These are phyloP conservation scores for Lysandra coridon DNA, from an alignment of 2,888 invertebrate species.

Conservation along the genomic window DNA sequence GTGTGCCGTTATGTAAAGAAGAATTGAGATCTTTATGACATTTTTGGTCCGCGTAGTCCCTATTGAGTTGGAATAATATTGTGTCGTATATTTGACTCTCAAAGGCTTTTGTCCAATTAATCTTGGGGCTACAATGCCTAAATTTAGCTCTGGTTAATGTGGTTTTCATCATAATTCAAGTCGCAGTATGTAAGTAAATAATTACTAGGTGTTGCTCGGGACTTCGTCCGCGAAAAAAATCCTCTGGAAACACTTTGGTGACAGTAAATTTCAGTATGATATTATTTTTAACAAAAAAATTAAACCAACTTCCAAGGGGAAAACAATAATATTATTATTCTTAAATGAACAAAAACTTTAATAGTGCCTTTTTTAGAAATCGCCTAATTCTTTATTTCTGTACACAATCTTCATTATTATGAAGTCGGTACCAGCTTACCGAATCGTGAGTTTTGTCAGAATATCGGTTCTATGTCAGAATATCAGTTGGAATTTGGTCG, in stretches of 20 bases:
- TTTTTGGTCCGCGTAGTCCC: neutral
- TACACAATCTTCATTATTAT: no score
- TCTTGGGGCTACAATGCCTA: neutral
- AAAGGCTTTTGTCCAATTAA: constrained; percentile 15
- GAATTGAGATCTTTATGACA: neutral
- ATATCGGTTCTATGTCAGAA: no score
- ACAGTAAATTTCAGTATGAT: neutral
- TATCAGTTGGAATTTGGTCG: no score
- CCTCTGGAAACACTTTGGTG: neutral
- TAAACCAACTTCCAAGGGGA: no score
- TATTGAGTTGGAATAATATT: neutral
- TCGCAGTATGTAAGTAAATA: neutral
- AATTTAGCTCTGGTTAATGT: neutral
- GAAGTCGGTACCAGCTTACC: no score
- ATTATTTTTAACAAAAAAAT: no score
- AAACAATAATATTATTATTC: no score
- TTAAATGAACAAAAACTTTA: no score
- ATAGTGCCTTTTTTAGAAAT: no score
- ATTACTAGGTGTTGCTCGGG: neutral
- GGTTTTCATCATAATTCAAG: neutral
- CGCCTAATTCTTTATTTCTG: no score
- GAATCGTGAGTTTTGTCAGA: no score
- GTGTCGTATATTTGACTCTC: neutral
- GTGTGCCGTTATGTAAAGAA: neutral
- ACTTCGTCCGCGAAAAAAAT: no score